Base-by-base conservation (phyloP, 2,113 vertebrate genomes). In the Donacobius atricapilla region DNA sequence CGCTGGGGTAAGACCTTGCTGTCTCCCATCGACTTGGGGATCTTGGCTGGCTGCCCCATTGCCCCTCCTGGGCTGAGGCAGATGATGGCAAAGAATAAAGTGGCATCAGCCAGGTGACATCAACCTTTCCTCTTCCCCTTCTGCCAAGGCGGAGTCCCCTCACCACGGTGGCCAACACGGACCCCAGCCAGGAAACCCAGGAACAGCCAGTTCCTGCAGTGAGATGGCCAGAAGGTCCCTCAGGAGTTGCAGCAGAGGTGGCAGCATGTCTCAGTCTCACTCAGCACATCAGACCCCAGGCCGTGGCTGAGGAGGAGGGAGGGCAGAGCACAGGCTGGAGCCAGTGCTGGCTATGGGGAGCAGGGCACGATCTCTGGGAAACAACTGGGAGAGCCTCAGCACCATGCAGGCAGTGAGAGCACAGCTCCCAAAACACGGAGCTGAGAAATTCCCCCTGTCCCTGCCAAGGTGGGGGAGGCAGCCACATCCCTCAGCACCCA, bases 11-110 rank as follows among this genome's bases (percentile, higher is more conserved):
- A 37, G 33, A n/a, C 44, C 25, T 40, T 4, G 5, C 39, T n/a
- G n/a, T 20, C 17, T 40, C 76, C 3, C 9, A 2, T 6, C 2
- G 0, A 3, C 1, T 0, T 3, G 4, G 3, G 12, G 27, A 30
- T 21, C 31, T 45, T 3, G 2, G 6, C 50, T 5, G n/a, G 27
- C 42, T 56, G 70, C 70, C 64, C 64, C 75, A 33, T 3, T 2
- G 0, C 12, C 19, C 35, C 73, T 68, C 39, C 84, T 16, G 60
- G 35, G 39, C 68, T 2, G 3, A 22, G 77, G 31, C 13, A 51
- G 72, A 40, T 0, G 4, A 53, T 58, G 73, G 27, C 18, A 2
- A 71, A 54, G n/a, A 58, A 40, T 42, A n/a, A 56, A 58, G n/a
- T 2, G 13, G 53, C 6, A 3, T 30, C 60, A 78, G 37, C 11